phyloP scores from a whole-genome alignment of 2,888 invertebrate genomes.

The Leucoma salicis region DNA sequence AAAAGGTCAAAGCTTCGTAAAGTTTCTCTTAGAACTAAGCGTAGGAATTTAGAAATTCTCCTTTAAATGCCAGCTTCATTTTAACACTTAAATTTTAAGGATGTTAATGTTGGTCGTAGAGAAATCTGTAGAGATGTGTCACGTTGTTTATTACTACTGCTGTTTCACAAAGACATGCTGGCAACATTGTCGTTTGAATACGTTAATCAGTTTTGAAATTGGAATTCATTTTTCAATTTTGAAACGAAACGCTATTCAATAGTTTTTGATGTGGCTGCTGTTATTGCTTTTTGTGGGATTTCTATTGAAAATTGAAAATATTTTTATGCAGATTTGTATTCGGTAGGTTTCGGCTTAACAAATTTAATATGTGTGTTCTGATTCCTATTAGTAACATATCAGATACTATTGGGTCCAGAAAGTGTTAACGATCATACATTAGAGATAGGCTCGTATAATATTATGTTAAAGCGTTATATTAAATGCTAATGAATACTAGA shows the following conservation, averaged over 20 bases:
- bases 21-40: slow-evolving; percentile 21
- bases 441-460: slow-evolving; percentile 8
- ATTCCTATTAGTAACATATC: slow-evolving; percentile 36
- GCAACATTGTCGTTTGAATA: slow-evolving; percentile 33
- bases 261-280: slow-evolving; percentile 34
- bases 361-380: background rate
- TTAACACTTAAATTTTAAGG: slow-evolving; percentile 4
- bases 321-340: background rate
- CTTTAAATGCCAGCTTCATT: slow-evolving; percentile 15
- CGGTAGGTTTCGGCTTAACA: slow-evolving; percentile 4
- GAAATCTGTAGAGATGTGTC: slow-evolving; percentile 13
- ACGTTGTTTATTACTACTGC: slow-evolving; percentile 23
- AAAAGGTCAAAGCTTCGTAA: slow-evolving; percentile 9
- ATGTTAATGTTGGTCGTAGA: slow-evolving; percentile 12
- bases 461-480: background rate
- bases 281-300: slow-evolving; percentile 42
- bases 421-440: slow-evolving; percentile 21
- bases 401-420: slow-evolving; percentile 33
- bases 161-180: slow-evolving; percentile 34
- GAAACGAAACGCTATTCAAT: slow-evolving; percentile 18
- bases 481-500: background rate
- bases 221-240: slow-evolving; percentile 12
- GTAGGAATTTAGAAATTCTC: slow-evolving; percentile 23
- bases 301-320: slow-evolving; percentile 31
- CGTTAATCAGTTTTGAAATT: slow-evolving; percentile 20